phyloP scores from a whole-genome alignment of 2,113 vertebrate species.

The Meles meles region DNA sequence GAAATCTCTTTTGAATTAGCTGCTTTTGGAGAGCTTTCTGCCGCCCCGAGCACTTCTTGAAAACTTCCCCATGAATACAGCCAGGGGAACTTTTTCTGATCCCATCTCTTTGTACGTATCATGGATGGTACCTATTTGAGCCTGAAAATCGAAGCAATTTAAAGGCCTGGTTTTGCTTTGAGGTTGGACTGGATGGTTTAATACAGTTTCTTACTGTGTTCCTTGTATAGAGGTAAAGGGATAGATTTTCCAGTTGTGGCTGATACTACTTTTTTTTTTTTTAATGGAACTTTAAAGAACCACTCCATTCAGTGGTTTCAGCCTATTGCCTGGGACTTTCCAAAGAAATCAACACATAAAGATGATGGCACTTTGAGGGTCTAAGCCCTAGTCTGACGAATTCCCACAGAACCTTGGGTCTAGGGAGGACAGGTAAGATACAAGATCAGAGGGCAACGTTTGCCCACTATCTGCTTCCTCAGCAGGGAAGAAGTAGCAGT shows the following conservation, averaged over 20 bases:
- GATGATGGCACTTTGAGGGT: conserved; percentile 12
- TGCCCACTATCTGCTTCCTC: conserved; percentile 21
- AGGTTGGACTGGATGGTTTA: not conserved
- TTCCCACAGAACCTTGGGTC: conserved; percentile 18
- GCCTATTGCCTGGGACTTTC: conserved; percentile 42
- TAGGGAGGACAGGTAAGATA: not conserved
- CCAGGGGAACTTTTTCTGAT: not conserved
- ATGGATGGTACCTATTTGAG: not conserved
- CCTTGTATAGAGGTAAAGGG: conserved; percentile 24
- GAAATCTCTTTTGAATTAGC: conserved; percentile 57
- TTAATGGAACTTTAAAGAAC: not conserved
- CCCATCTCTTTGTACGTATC: not conserved
- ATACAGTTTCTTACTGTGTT: not conserved
- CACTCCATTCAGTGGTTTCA: not conserved
- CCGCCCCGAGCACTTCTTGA: conserved; percentile 24
- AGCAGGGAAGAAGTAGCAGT: conserved; percentile 32
- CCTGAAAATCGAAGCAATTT: not conserved
- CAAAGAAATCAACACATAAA: conserved; percentile 49
- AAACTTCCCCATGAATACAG: not conserved
- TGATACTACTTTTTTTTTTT: not conserved
- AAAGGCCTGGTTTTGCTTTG: conserved; percentile 25
- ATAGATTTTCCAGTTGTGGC: not conserved
- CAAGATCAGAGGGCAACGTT: conserved; percentile 15
- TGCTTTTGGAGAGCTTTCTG: conserved; percentile 64
- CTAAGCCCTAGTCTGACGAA: not conserved